Conservation (phyloP, 37 sponge, comb jelly and placozoan species). For the Tethya wilhelma region DNA sequence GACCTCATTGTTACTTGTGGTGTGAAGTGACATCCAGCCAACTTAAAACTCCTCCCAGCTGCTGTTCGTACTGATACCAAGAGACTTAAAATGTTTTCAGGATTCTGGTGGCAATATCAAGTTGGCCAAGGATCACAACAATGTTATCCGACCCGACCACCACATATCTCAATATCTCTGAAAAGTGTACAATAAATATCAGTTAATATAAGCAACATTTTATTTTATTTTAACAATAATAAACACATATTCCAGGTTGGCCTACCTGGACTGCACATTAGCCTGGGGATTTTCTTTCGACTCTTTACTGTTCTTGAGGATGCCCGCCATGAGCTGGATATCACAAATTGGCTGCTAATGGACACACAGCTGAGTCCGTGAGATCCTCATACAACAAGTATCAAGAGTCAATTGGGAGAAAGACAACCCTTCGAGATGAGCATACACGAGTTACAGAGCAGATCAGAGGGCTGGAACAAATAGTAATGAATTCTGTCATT, state of each 20-base stretch:
- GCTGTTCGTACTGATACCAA: too few relatives aligned
- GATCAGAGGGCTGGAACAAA: background rate
- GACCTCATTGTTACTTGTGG: too few relatives aligned
- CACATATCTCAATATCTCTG: conserved; percentile 12
- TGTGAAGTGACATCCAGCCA: too few relatives aligned
- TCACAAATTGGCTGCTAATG: background rate
- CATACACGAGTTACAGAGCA: background rate
- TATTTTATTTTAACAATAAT: too few relatives aligned
- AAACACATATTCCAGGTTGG: too few relatives aligned
- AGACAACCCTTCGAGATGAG: background rate
- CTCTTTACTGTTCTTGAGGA: conserved; percentile 30
- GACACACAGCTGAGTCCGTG: background rate
- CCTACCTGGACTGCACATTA: conserved; percentile 48
- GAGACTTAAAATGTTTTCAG: conserved; percentile 3
- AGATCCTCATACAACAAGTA: background rate
- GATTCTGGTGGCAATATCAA: conserved; percentile 7
- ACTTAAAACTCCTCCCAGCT: too few relatives aligned
- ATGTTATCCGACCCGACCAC: conserved; percentile 17
- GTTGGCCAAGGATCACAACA: conserved; percentile 31
- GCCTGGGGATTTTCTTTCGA: conserved; percentile 42
- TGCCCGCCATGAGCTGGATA: conserved; percentile 36
- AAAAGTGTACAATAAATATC: background rate
- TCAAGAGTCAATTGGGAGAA: background rate
- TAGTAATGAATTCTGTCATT: too few relatives aligned
- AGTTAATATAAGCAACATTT: background rate